Base-by-base conservation (phyloP, 2,888 invertebrate species). In the Anagyrus pseudococci region DNA sequence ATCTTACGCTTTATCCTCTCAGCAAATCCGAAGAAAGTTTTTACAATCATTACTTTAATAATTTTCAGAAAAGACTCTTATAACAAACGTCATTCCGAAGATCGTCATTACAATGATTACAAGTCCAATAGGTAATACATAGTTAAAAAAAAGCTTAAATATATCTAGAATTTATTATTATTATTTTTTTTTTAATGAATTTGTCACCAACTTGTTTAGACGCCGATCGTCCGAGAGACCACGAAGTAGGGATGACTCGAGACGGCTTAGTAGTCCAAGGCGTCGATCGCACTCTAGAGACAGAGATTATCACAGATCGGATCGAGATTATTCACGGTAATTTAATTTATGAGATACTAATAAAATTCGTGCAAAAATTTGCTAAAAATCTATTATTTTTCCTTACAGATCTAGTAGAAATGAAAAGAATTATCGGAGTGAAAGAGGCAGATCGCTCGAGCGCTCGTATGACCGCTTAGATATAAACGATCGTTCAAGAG, bases 281-380 rank as follows among this genome's bases (percentile, higher is more conserved):
- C 23, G n/a, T 1, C 43, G 58, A 7, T 65, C 64, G 0, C 46
- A 41, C 17, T 65, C 61, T 1, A 43, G 49, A 46, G 59, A 64
- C 13, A 50, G 58, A 1, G 54, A 58, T 19, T 46, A 44, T 25
- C 49, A 50, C 10, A 59, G 57, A 48, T 56, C 48, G 13, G 56
- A 64, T 2, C 64, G 46, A 17, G 56, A 54, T 4, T 50, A 64
- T 29, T 46, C 46, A 1, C 29, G 56, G 59, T 64, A 59, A 59
- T 29, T 47, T 22, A 22, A 40, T 40, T 25, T 1, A 19, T 17
- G n/a, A n/a, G n/a, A 10, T 43, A 6, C 43, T n/a, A n/a, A n/a
- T n/a, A n/a, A n/a, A n/a, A n/a, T n/a, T n/a, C n/a, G n/a, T n/a
- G n/a, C n/a, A n/a, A n/a, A n/a, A n/a, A n/a, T n/a, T n/a, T n/a